Evolutionary conservation across 2,113 vertebrate genomes (phyloP).

Genomic region (Catharus fuscescens): DNA sequence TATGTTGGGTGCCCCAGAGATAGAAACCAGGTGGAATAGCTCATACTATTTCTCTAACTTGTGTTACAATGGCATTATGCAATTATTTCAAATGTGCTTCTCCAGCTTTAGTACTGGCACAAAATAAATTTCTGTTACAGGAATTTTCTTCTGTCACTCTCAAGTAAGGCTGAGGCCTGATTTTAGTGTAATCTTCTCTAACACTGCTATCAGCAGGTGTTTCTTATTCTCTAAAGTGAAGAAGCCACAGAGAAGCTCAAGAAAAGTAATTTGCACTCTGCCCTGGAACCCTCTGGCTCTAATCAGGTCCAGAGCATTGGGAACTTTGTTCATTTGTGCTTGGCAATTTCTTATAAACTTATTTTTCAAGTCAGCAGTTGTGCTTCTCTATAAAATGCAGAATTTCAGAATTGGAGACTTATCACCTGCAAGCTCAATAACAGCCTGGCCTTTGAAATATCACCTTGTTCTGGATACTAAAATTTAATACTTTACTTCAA

Average conservation of each 20-base stretch:
- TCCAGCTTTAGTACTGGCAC: not conserved
- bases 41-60: not conserved
- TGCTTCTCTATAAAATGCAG: slow-evolving; percentile 56
- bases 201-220: not conserved
- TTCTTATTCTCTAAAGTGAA: not conserved
- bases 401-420: slow-evolving; percentile 61
- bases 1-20: not conserved
- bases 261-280: slow-evolving; percentile 35
- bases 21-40: not conserved
- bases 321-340: slow-evolving; percentile 49
- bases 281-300: not conserved
- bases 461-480: slow-evolving; percentile 57
- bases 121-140: not conserved
- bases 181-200: not conserved
- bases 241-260: not conserved
- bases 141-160: not conserved
- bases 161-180: not conserved
- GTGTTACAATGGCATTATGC: not conserved
- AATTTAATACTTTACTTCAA: slow-evolving; percentile 72
- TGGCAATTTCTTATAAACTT: slow-evolving; percentile 55
- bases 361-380: slow-evolving; percentile 69
- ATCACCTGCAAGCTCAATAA: slow-evolving; percentile 55
- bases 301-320: slow-evolving; percentile 21
- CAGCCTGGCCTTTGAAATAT: slow-evolving; percentile 66
- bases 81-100: not conserved